phyloP scores from a whole-genome alignment of 2,797 vertebrate genomes.

The Paguma larvata region DNA sequence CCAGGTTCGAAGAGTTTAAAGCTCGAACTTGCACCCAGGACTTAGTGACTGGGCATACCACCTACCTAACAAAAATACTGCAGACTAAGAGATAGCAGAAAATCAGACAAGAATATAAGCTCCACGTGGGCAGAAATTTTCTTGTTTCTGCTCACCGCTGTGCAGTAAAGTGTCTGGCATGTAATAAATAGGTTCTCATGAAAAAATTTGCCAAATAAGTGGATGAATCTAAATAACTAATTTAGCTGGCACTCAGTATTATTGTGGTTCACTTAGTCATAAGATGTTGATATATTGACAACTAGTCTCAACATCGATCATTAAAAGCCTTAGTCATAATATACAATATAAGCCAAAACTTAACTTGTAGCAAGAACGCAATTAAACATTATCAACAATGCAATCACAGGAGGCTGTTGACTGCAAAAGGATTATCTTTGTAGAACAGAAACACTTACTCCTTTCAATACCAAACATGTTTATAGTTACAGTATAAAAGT shows the following conservation, averaged over 20 bases:
- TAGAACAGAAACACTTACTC: not conserved
- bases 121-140: not conserved
- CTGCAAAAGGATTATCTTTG: not conserved
- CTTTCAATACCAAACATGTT: slow-evolving; percentile 1
- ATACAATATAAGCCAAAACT: not conserved
- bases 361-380: not conserved
- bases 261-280: not conserved
- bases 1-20: not conserved
- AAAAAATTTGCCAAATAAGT: not conserved
- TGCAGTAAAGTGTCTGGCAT: not conserved
- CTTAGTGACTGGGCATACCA: not conserved
- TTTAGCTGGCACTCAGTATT: not conserved
- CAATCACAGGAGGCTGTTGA: not conserved
- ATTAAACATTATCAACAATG: not conserved
- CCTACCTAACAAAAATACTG: not conserved
- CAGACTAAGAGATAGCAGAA: not conserved
- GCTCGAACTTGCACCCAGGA: not conserved
- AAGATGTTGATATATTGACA: not conserved
- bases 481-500: not conserved
- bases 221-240: not conserved
- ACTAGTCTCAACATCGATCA: not conserved
- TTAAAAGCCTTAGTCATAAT: not conserved
- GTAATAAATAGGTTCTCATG: not conserved
- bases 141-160: not conserved
- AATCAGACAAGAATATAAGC: not conserved